A percentile compares a stretch with the other conserved stretches of the same genome.
Conservation (phyloP, 2,113 vertebrate genomes). For the Oncorhynchus gorbuscha region DNA sequence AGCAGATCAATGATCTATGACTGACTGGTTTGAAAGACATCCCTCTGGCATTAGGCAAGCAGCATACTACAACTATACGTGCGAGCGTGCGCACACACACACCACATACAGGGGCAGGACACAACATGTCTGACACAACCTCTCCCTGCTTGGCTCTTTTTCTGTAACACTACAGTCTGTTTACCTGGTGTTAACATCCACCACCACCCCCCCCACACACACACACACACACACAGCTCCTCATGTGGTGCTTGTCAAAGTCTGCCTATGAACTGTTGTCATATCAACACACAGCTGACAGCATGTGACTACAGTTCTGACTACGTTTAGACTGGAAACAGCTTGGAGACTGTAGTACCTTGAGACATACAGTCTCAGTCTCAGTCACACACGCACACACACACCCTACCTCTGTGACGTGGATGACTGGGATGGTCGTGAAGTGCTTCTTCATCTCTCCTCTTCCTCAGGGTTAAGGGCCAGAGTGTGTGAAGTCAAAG, state of each 20-base stretch:
- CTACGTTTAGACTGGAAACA: background rate
- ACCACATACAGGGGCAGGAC: conserved; percentile 21
- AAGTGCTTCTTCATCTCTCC: conserved; percentile 67
- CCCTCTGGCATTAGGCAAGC: too few species aligned
- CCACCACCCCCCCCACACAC: too few species aligned
- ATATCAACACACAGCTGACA: background rate
- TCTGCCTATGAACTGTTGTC: background rate
- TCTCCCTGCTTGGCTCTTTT: background rate
- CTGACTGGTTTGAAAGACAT: too few species aligned
- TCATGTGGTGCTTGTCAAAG: background rate
- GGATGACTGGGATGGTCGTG: conserved; percentile 64
- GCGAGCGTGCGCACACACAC: conserved; percentile 7
- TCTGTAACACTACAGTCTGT: background rate
- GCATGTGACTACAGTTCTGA: conserved; percentile 22
- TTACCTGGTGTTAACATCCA: too few species aligned
- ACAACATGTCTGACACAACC: conserved; percentile 43
- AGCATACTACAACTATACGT: background rate
- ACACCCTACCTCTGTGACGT: conserved; percentile 65
- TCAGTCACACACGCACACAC: conserved; percentile 3
- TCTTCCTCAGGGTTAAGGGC: conserved; percentile 45
- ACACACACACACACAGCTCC: too few species aligned
- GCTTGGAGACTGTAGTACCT: too few species aligned
- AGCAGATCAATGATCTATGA: too few species aligned
- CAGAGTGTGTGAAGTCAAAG: conserved; percentile 50
- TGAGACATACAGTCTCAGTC: background rate